Evolutionary conservation across 30 jellyfish, hydroid and myxozoan genomes (phyloP), one percentile per base, ranked within the genome.

Genomic region (Phacellophora camtschatica): DNA sequence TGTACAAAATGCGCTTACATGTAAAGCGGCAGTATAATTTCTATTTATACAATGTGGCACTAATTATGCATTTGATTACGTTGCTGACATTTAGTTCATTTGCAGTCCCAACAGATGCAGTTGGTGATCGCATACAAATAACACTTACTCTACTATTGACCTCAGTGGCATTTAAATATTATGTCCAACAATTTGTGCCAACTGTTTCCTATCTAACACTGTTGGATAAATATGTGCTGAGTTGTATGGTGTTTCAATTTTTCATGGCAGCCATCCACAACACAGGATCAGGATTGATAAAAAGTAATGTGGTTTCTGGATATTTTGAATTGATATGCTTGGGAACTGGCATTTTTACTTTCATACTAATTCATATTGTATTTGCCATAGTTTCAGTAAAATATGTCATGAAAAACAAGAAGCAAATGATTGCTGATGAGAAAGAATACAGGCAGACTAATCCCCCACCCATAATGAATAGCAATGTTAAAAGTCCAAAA

Each of bases 141-240:
- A 81, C 85, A 10, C 77, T 81, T 15, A 81, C 92, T 0, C 71
- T 81, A 4, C 78, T 81, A 13, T 66, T 81, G 32, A 81, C 92
- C 1, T 66, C 92, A 45, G 92, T 81, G 0, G 92, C 92, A 4
- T 66, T 81, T 49, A 81, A 81, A 59, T 81, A 66, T 53, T 66
- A 66, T 31, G 85, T 66, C 32, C 84, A 81, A 27, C 92, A 81
- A 66, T 81, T 66, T 57, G 92, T 81, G 69, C 92, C 92, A 51
- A 81, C 85, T 0, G 92, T 81, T 34, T 81, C 92, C 24, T 81
- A 81, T 69, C 45, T 81, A 27, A 81, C 85, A 0, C 55, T 66
- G 15, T 33, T 81, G 85, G 92, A 81, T 46, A 69, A 67, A 25
- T 69, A 81, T 29, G 39, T 81, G 2, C 45, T 81, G 2, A 61